These are phyloP conservation scores for Argyra leucocephala DNA, from an alignment of 2,888 invertebrate species.

Conservation along the genomic window DNA sequence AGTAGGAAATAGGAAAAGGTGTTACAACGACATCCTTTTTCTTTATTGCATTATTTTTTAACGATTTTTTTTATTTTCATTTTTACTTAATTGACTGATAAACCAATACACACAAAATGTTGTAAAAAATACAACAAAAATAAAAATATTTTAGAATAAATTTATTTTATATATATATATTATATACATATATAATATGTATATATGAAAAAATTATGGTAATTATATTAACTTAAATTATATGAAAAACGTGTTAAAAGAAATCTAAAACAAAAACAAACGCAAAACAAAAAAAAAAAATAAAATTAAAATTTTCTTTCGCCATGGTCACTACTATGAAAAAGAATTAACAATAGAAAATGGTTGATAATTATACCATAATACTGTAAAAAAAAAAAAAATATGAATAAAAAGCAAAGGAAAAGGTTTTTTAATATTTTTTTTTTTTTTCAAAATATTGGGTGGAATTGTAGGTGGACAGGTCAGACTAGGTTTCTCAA, in stretches of 20 bases:
- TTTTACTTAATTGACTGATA: too few relatives aligned
- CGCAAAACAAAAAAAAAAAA: neutral
- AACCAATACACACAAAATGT: too few relatives aligned
- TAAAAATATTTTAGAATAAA: too few relatives aligned
- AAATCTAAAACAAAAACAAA: neutral
- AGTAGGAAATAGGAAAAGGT: too few relatives aligned
- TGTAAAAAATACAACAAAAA: too few relatives aligned
- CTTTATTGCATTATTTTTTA: too few relatives aligned
- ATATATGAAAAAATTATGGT: neutral
- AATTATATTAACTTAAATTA: slow-evolving; percentile 6
- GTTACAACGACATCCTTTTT: too few relatives aligned
- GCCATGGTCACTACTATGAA: neutral
- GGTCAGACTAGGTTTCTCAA: neutral
- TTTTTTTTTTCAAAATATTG: neutral
- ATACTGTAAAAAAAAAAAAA: neutral
- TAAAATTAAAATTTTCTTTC: neutral
- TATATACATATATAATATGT: too few relatives aligned
- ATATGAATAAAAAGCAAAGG: neutral
- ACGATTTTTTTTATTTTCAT: too few relatives aligned
- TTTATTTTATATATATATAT: too few relatives aligned
- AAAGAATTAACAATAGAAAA: neutral
- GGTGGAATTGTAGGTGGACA: neutral
- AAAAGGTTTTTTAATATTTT: neutral
- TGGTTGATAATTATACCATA: neutral
- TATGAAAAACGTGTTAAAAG: neutral